Base-by-base conservation (phyloP, 2,113 vertebrate genomes). In the Thymallus thymallus region DNA sequence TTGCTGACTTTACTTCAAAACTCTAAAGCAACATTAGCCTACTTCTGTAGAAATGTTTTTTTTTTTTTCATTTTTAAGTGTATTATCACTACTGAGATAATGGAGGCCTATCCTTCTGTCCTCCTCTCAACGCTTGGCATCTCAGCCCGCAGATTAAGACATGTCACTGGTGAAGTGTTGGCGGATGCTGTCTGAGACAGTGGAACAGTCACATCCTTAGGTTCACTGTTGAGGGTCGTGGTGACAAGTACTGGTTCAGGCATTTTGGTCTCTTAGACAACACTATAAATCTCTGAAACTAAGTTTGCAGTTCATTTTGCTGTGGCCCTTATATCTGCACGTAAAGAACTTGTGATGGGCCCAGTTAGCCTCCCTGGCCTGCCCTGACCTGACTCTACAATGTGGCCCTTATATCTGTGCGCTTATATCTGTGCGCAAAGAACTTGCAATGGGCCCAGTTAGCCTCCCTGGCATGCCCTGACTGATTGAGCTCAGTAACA, bases 91-190 rank as follows among this genome's bases (percentile, higher is more conserved):
- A 58, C 63, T 51, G 60, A 60, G 67, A 20, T 30, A 68, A 78
- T 56, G 22, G 75, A 55, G 75, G 65, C 62, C 56, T 86, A 77
- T 82, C 79, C 68, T 76, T 77, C 79, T 65, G 68, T 72, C 80
- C 48, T 87, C 71, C 70, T 66, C 81, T 87, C 48, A 76, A 80
- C 80, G 76, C 76, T 82, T 75, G 61, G 80, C 88, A 90, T 91
- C 88, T 80, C 26, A 68, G 61, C 23, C 76, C 29, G 67, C 26
- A 83, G 86, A 89, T 88, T 89, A 84, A 78, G 46, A 5, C 77
- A 72, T 71, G 80, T 79, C 80, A 84, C 71, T 32, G 29, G 64
- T 20, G 30, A n/a, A 51, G n/a, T 73, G 71, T 64, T 46, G 24
- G 14, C 10, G 60, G 69, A 71, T 71, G 69, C 5, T 48, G 6